A percentile compares a stretch with the other conserved stretches of the same genome.
These are phyloP conservation scores for Serranus cabrilla DNA, from an alignment of 2,797 vertebrate genomes.

Conservation along the genomic window DNA sequence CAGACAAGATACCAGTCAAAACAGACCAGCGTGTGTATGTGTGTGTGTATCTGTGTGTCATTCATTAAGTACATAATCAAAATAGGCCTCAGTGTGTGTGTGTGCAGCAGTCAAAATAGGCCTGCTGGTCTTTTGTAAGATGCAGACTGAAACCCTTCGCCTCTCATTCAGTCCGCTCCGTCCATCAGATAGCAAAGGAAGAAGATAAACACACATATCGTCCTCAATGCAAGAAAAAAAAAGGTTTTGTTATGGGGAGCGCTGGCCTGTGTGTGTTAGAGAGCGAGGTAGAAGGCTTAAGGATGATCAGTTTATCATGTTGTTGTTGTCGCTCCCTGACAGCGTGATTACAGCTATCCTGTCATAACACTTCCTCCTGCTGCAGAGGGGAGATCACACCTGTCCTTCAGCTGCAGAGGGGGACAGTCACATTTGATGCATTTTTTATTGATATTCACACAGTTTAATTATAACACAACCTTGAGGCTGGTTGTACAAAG, in stretches of 20 bases:
- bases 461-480: constrained; percentile 26
- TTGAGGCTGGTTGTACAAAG: background rate
- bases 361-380: constrained; percentile 51
- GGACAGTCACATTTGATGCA: background rate
- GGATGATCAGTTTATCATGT: constrained; percentile 56
- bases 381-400: constrained; percentile 31
- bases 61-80: constrained; percentile 55
- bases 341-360: constrained; percentile 22
- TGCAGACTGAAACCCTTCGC: constrained; percentile 74
- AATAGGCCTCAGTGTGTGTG: constrained; percentile 19
- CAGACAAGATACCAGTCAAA: constrained; percentile 67
- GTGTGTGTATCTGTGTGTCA: constrained; percentile 20
- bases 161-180: constrained; percentile 60
- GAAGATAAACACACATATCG: constrained; percentile 50
- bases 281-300: constrained; percentile 14
- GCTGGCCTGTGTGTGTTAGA: constrained; percentile 27
- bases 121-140: constrained; percentile 78
- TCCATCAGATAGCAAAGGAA: constrained; percentile 69
- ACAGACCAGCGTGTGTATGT: constrained; percentile 35
- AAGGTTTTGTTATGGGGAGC: constrained; percentile 31
- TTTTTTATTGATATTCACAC: constrained; percentile 13
- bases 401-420: background rate
- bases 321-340: constrained; percentile 46
- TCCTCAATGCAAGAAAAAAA: constrained; percentile 19
- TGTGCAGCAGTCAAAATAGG: constrained; percentile 82